phyloP scores from a whole-genome alignment of 2,888 invertebrate species.

The Diogma glabrata region DNA sequence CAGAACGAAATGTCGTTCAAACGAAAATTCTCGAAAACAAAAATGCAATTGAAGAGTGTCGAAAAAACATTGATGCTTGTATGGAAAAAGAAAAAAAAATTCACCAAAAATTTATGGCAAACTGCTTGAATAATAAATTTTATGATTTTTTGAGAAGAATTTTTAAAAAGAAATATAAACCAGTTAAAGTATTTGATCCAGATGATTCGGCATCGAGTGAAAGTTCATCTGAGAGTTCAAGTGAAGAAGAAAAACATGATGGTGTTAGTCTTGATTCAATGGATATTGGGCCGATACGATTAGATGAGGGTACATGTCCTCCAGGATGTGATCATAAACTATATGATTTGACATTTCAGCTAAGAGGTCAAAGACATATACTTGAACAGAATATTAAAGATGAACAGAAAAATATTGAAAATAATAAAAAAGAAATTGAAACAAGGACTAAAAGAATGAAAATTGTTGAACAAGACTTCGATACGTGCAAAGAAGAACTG shows the following conservation, averaged over 20 bases:
- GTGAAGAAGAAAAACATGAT: conserved; percentile 46
- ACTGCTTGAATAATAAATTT: conserved; percentile 61
- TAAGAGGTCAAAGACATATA: conserved; percentile 45
- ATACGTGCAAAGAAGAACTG: conserved; percentile 45
- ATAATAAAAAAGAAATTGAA: conserved; percentile 47
- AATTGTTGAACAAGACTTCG: conserved; percentile 42
- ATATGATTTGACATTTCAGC: conserved; percentile 53
- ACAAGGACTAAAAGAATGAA: conserved; percentile 44
- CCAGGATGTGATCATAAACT: conserved; percentile 54
- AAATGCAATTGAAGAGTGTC: conserved; percentile 41
- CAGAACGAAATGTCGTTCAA: conserved; percentile 42
- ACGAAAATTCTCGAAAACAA: conserved; percentile 40
- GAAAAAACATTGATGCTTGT: conserved; percentile 35
- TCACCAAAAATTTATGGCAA: conserved; percentile 44
- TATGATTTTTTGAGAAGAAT: conserved; percentile 66
- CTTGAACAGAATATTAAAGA: conserved; percentile 50
- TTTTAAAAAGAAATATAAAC: conserved; percentile 71
- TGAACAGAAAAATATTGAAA: conserved; percentile 43
- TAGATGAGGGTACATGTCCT: conserved; percentile 62
- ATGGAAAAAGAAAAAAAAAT: conserved; percentile 39
- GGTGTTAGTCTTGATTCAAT: conserved; percentile 49
- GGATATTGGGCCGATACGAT: conserved; percentile 51
- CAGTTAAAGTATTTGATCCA: conserved; percentile 46
- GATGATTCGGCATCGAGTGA: conserved; percentile 29
- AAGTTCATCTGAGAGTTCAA: conserved; percentile 30